Evolutionary conservation across 2,888 invertebrate genomes (phyloP), one percentile per base, ranked within the genome.

Genomic region (Keiferia lycopersicella): DNA sequence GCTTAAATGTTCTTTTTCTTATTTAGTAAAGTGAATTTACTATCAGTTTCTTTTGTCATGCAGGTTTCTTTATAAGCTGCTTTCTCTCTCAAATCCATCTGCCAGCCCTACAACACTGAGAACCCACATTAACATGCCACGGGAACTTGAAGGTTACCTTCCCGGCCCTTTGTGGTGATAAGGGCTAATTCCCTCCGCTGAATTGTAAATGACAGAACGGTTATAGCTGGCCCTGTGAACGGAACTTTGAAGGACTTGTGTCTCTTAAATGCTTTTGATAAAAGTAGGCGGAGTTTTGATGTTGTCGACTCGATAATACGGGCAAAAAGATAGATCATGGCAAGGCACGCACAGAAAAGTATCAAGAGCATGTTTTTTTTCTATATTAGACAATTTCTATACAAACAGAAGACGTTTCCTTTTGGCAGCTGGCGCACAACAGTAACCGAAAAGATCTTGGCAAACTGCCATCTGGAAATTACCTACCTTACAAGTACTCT

Each of bases 141-240:
- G 48, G 59, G 62, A 50, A 62, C 53, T 51, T 30, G 50, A 61
- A 61, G 61, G 61, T 61, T 61, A 50, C 50, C 61, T 61, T 61
- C 45, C 61, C 34, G 26, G 14, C 22, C 50, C 61, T 50, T 61
- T 50, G 61, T 50, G 61, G 34, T 50, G 34, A 61, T 61, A 61
- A 61, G 61, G 61, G 50, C 61, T 61, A 61, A 61, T 61, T 61
- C 61, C 50, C 50, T 16, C 4, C 45, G 39, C 20, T 58, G 56
- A 56, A 56, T 56, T 56, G 56, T 56, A 58, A 58, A 58, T 58
- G 58, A 58, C 58, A 58, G 57, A 58, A 58, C 58, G 38, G 58
- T 58, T 58, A 58, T 58, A 38, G 58, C 16, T 34, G 56, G 56
- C 30, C 30, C 30, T 34, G 34, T 22, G 2, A 14, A 22, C 51